Conservation (phyloP, 2,113 vertebrate species). For the Rousettus leschenaultii region DNA sequence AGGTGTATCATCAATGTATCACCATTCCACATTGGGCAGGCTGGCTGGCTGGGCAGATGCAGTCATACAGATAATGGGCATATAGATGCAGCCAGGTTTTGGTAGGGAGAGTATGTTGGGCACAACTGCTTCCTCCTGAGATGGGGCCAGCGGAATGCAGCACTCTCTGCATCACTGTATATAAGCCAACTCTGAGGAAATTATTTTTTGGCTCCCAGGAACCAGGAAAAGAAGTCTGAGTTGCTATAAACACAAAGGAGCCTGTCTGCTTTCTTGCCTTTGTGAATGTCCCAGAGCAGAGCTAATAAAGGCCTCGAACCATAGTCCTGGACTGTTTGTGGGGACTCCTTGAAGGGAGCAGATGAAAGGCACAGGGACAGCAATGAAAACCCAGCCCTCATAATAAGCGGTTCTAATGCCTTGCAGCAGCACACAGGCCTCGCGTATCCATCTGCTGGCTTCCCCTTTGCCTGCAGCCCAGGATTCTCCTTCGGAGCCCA, state of each 20-base stretch:
- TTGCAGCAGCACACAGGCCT: neutral
- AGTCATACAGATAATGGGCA: neutral
- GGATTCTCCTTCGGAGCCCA: neutral
- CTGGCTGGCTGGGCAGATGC: neutral
- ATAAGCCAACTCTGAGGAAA: neutral
- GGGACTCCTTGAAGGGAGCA: neutral
- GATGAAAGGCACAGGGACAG: constrained; percentile 25
- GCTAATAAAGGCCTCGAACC: constrained; percentile 27
- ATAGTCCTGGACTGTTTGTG: neutral
- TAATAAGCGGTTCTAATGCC: fast-evolving
- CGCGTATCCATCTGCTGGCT: fast-evolving
- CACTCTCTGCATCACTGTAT: neutral
- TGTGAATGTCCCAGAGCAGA: neutral
- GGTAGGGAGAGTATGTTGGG: neutral
- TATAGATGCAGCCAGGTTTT: neutral
- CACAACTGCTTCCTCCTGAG: neutral
- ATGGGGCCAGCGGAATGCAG: neutral
- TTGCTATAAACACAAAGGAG: constrained; percentile 16
- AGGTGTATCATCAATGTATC: fast-evolving
- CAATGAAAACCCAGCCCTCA: neutral
- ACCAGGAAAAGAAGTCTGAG: neutral
- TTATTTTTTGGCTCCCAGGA: neutral
- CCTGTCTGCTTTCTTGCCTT: neutral
- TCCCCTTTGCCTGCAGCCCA: neutral
- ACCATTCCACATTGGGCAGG: neutral